phyloP scores from a whole-genome alignment of 2,888 invertebrate species.

The Papilio gigon region DNA sequence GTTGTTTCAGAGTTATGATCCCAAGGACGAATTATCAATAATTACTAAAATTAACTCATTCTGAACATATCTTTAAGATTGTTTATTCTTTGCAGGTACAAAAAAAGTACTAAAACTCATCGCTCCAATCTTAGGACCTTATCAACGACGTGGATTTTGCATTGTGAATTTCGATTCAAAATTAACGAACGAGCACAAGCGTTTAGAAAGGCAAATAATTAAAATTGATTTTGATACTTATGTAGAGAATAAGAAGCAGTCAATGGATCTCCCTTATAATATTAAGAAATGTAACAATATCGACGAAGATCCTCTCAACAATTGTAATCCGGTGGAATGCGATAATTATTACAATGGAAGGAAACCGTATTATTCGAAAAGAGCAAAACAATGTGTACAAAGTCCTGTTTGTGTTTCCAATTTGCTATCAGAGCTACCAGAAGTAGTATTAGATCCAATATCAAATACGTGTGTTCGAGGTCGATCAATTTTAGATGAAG shows the following conservation, averaged over 20 bases:
- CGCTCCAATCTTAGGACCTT: conserved; percentile 62
- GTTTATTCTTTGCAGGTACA: conserved; percentile 53
- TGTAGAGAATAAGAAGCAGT: conserved; percentile 46
- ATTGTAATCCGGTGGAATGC: conserved; percentile 69
- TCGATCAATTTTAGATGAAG: conserved; percentile 53
- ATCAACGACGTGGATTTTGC: conserved; percentile 65
- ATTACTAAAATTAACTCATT: background rate
- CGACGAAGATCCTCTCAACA: conserved; percentile 67
- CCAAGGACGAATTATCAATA: background rate
- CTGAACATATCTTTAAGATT: background rate
- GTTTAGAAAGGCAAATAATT: conserved; percentile 56
- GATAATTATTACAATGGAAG: conserved; percentile 66
- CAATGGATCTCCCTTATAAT: conserved; percentile 44
- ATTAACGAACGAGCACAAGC: conserved; percentile 50
- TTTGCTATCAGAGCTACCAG: conserved; percentile 48
- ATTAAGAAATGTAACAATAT: conserved; percentile 53
- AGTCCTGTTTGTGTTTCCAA: conserved; percentile 55
- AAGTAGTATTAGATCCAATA: conserved; percentile 57
- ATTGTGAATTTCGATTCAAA: conserved; percentile 62
- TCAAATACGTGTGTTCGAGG: conserved; percentile 59
- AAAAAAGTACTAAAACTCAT: conserved; percentile 58
- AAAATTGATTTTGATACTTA: conserved; percentile 66
- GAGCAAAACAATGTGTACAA: conserved; percentile 55
- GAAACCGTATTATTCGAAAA: conserved; percentile 56
- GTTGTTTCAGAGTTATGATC: too few species aligned